Base-by-base conservation (phyloP, 2,113 vertebrate genomes). In the Eurystomus gularis region DNA sequence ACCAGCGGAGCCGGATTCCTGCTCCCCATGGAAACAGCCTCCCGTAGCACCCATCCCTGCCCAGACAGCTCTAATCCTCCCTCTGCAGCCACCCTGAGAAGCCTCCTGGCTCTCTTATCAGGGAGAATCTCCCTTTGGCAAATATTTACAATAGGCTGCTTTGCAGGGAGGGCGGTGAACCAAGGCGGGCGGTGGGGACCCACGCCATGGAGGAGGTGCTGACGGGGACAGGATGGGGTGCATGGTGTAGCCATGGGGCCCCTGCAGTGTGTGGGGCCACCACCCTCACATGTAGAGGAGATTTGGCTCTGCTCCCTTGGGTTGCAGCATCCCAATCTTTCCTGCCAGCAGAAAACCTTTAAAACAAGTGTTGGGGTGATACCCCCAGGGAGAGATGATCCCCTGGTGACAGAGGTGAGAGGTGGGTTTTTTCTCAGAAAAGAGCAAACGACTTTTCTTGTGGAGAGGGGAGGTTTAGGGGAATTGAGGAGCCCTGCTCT, bases 21-120 rank as follows among this genome's bases (percentile, higher is more conserved):
- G 96, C 96, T 97, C 97, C 97, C 96, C 97, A 96, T 97, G 96
- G 98, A 97, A 97, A 98, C 97, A 95, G 92, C 93, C 94, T 97
- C 95, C 91, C 26, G 33, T 83, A 92, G 86, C 20, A 39, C 94
- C 94, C 81, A 54, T 76, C 97, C 96, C 87, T 96, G 72, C 93
- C 80, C 82, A 97, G 97, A 96, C 95, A 95, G 93, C 93, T 73
- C 90, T 97, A 95, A 98, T 97, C 97, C 96, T 97, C 85, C 92
- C 92, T 96, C 90, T n/a, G 33, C 68, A 5, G 94, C 94, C 97
- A 91, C 94, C 82, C 93, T 71, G 88, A 96, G 93, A 89, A 97
- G 95, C 91, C 94, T 95, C 86, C 95, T n/a, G 23, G 86, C 96
- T 96, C 84, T 82, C 93, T 97, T 97, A 97, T 98, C 97, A 46